A percentile compares a stretch with the other conserved stretches of the same genome.
Evolutionary conservation across 2,113 vertebrate species (phyloP).

Genomic region (Solenodon paradoxus): DNA sequence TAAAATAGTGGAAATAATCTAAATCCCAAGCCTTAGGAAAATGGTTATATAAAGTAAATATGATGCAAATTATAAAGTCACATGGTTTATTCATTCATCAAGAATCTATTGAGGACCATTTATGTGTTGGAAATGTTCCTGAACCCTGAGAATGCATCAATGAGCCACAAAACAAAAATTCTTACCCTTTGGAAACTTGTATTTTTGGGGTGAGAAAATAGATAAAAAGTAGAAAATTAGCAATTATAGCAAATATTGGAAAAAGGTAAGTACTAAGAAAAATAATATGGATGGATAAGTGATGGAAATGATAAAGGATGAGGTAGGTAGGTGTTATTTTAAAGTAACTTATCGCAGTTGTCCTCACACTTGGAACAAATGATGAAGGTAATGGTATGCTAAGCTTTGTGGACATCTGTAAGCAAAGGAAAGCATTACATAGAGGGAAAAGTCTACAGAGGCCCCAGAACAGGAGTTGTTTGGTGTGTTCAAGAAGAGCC

Average conservation of each 20-base stretch:
- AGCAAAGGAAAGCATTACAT: background rate
- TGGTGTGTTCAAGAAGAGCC: background rate
- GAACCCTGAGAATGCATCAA: background rate
- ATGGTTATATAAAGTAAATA: background rate
- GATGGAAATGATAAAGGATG: background rate
- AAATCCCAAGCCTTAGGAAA: background rate
- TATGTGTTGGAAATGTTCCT: background rate
- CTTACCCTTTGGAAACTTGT: background rate
- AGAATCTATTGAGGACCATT: too few species aligned
- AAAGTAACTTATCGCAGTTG: background rate
- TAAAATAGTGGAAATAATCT: background rate
- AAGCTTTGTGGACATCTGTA: background rate
- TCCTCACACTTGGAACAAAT: background rate
- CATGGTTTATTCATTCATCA: background rate
- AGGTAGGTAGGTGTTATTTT: background rate
- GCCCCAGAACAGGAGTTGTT: background rate
- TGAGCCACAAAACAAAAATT: background rate
- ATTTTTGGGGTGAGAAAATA: background rate
- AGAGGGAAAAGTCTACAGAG: background rate
- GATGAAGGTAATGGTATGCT: accelerated
- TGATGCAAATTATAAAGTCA: background rate
- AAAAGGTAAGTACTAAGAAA: background rate
- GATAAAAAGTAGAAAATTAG: background rate
- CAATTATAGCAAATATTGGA: background rate
- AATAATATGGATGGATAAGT: background rate